Evolutionary conservation across 2,797 vertebrate species (phyloP).

Genomic region (Sternarchorhynchus goeldii): DNA sequence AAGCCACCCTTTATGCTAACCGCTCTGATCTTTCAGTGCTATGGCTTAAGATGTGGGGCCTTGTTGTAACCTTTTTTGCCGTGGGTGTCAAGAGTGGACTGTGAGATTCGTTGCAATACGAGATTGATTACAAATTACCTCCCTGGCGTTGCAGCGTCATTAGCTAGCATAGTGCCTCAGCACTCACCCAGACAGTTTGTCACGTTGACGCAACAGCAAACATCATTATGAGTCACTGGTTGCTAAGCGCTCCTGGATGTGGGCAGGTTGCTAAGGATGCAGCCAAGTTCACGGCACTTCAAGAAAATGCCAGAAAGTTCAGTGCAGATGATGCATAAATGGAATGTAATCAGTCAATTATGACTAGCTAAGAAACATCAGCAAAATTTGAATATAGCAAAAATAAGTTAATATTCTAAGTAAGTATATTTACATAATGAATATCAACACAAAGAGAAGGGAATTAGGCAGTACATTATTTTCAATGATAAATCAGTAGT

Average conservation of each 20-base stretch:
- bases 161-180: conserved; percentile 15
- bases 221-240: conserved; percentile 44
- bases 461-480: neutral
- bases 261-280: conserved; percentile 39
- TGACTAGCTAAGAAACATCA: conserved; percentile 1
- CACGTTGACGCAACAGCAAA: conserved; percentile 42
- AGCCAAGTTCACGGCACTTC: conserved; percentile 24
- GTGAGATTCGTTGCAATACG: conserved; percentile 22
- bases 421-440: neutral
- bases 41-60: neutral
- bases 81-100: conserved; percentile 4
- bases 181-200: conserved; percentile 20
- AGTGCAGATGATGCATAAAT: conserved; percentile 1
- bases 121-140: conserved; percentile 49
- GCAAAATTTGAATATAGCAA: neutral
- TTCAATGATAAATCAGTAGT: neutral
- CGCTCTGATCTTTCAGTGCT: conserved; percentile 4
- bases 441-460: neutral
- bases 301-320: conserved; percentile 32
- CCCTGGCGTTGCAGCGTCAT: conserved; percentile 32
- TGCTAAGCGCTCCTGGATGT: conserved; percentile 41
- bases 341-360: conserved; percentile 32
- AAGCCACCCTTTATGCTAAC: conserved; percentile 24
- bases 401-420: too few species aligned
- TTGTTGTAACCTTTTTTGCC: conserved; percentile 1